Evolutionary conservation across 2,113 vertebrate genomes (phyloP), one percentile per base, ranked within the genome.

Genomic region (Brachypteracias leptosomus): DNA sequence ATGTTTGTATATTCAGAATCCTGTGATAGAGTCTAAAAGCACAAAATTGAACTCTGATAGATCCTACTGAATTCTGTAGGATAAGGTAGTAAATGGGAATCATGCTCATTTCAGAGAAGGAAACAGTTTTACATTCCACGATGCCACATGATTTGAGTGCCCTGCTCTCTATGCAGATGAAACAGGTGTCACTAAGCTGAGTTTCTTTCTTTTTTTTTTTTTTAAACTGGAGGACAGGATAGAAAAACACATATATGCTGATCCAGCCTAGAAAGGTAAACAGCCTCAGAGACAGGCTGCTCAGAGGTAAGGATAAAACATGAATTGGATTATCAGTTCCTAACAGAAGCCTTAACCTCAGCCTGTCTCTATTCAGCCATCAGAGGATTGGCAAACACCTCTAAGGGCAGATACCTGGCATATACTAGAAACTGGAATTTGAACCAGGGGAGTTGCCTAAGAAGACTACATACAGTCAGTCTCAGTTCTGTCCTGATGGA

Each of bases 101-200:
- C 29, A 6, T 5, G 20, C 22, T 79, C 40, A 38, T 35, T 62
- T 54, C 55, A 36, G 35, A 75, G 57, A 46, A 25, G 38, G n/a
- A n/a, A 70, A 9, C 0, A 0, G 31, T 16, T 70, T 79, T n/a
- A 61, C 28, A 33, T 70, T 10, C 20, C 38, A 8, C 33, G 66
- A 61, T 14, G 38, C 33, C 46, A 24, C 16, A 9, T 7, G 13
- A 67, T 42, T 6, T 54, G 59, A 49, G 36, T 46, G 18, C 40
- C 10, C 54, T 82, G 29, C 15, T 83, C 28, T 77, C 59, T 28
- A 7, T 15, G 26, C 36, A 72, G 54, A 79, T 40, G 15, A 35
- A 82, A 29, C 4, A 47, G 44, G n/a, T 62, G 47, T 10, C 68
- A 83, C 19, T 16, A 36, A 65, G 6, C 2, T 42, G 42, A 15